Evolutionary conservation across 2,113 vertebrate species (phyloP).

Genomic region (Silurus glanis): DNA sequence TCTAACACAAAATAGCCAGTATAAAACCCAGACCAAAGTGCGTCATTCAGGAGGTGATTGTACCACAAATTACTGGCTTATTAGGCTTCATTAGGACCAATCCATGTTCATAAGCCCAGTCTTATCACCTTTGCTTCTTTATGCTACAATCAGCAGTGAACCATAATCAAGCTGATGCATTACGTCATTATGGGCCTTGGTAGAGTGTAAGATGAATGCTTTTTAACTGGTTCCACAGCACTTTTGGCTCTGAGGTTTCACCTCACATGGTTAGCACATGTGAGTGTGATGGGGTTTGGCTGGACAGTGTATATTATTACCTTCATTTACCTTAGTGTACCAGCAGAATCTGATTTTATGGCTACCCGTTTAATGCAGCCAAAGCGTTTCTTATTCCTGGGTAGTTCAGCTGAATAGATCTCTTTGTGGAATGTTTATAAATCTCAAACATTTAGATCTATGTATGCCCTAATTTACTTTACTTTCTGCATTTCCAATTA

Average conservation of each 20-base stretch:
- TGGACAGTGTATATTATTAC: neutral
- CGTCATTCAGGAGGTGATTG: neutral
- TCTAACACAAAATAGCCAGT: neutral
- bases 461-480: slow-evolving; percentile 25
- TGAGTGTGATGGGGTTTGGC: slow-evolving; percentile 5
- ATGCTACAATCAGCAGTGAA: slow-evolving; percentile 28
- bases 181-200: neutral
- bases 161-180: slow-evolving; percentile 3
- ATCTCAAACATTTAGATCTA: slow-evolving; percentile 5
- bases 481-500: neutral
- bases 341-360: slow-evolving; percentile 35
- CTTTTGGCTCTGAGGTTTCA: slow-evolving; percentile 14
- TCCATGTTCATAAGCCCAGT: neutral
- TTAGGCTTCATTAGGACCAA: neutral
- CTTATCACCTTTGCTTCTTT: neutral
- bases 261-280: slow-evolving; percentile 23
- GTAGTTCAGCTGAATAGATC: neutral
- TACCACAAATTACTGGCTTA: neutral
- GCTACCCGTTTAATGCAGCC: slow-evolving; percentile 10
- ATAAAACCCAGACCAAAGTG: neutral
- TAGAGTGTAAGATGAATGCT: slow-evolving; percentile 1
- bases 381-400: slow-evolving; percentile 21
- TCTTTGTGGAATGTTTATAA: slow-evolving; percentile 21
- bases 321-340: neutral
- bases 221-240: slow-evolving; percentile 23